A percentile compares a stretch with the other conserved stretches of the same genome.
Conservation (phyloP, 2,113 vertebrate genomes). For the Bos taurus region ARS-UCD2.0 NC_037331.1:72591001-72591500, state of each 20-base stretch:
- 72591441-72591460: neutral
- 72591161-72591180: constrained; percentile 80
- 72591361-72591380: neutral
- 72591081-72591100: constrained; percentile 72
- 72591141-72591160: constrained; percentile 64
- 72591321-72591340: neutral
- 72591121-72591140: constrained; percentile 70
- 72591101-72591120: constrained; percentile 66
- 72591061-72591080: constrained; percentile 75
- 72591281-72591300: constrained; percentile 64
- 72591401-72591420: neutral
- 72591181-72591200: constrained; percentile 77
- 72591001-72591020: constrained; percentile 76
- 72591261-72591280: constrained; percentile 65
- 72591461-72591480: neutral
- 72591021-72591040: constrained; percentile 83
- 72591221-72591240: constrained; percentile 75
- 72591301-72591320: constrained; percentile 45
- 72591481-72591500: neutral
- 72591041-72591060: constrained; percentile 77
- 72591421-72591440: neutral
- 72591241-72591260: constrained; percentile 74
- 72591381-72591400: neutral
- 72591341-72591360: constrained; percentile 41
- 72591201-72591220: constrained; percentile 78